phyloP scores from a whole-genome alignment of 2,797 vertebrate genomes.

The Neomorphus geoffroyi region DNA sequence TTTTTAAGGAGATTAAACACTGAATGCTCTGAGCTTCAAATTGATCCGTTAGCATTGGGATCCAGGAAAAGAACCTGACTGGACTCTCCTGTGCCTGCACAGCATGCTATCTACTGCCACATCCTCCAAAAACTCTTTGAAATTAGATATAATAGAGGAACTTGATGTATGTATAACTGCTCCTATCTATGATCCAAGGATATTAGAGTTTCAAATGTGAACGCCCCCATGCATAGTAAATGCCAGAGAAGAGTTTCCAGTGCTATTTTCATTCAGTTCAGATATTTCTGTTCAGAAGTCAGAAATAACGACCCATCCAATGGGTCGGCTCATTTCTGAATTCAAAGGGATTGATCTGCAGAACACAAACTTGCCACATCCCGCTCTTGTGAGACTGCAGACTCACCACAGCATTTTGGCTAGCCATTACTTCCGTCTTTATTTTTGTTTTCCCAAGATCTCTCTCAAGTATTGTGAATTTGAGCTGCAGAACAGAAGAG shows the following conservation, averaged over 20 bases:
- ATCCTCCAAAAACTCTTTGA: neutral
- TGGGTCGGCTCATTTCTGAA: neutral
- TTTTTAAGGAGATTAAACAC: neutral
- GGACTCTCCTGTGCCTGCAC: neutral
- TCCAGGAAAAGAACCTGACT: neutral
- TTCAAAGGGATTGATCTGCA: neutral
- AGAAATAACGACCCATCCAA: neutral
- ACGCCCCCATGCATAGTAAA: neutral
- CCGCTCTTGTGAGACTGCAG: neutral
- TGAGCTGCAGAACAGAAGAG: neutral
- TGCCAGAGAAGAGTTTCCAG: neutral
- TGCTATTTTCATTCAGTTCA: neutral
- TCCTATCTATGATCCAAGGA: neutral
- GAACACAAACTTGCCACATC: neutral
- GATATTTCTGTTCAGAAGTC: neutral
- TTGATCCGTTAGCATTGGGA: neutral
- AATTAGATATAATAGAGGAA: neutral
- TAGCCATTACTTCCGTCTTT: neutral
- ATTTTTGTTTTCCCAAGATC: neutral
- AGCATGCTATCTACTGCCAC: neutral
- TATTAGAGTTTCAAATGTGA: neutral
- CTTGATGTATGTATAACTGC: fast-evolving
- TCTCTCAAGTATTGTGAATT: neutral
- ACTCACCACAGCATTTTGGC: neutral
- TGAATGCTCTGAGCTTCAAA: neutral